Evolutionary conservation across 2,888 invertebrate species (phyloP).

Genomic region (Pelosia muscerda): DNA sequence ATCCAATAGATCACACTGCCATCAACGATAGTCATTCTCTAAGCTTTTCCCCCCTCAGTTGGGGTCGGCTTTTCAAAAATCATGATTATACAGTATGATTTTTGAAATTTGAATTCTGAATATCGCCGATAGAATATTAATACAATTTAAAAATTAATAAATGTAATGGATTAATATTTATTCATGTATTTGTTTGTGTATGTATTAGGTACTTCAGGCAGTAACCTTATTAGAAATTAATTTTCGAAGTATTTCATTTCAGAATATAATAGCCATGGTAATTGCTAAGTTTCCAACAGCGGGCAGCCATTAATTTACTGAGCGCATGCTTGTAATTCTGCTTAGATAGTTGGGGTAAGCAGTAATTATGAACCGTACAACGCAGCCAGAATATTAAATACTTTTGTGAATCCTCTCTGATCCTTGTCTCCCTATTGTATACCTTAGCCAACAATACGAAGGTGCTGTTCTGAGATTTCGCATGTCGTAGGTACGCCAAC

Average conservation of each 20-base stretch:
- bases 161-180: too few relatives aligned
- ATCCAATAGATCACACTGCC: too few relatives aligned
- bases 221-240: background rate
- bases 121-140: too few relatives aligned
- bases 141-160: too few relatives aligned
- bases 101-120: too few relatives aligned
- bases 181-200: too few relatives aligned
- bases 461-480: background rate
- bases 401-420: background rate
- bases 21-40: too few relatives aligned
- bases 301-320: background rate
- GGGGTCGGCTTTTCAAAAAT: too few relatives aligned
- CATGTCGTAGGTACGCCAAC: background rate
- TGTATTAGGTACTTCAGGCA: too few relatives aligned
- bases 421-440: background rate
- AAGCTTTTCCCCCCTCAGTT: too few relatives aligned
- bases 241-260: background rate
- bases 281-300: background rate
- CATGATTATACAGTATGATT: too few relatives aligned
- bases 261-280: background rate
- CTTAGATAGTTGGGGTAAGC: background rate
- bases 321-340: background rate
- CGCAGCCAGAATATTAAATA: background rate
- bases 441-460: background rate
- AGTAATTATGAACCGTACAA: background rate